phyloP scores from a whole-genome alignment of 2,113 vertebrate genomes.

The Dipodomys spectabilis region DNA sequence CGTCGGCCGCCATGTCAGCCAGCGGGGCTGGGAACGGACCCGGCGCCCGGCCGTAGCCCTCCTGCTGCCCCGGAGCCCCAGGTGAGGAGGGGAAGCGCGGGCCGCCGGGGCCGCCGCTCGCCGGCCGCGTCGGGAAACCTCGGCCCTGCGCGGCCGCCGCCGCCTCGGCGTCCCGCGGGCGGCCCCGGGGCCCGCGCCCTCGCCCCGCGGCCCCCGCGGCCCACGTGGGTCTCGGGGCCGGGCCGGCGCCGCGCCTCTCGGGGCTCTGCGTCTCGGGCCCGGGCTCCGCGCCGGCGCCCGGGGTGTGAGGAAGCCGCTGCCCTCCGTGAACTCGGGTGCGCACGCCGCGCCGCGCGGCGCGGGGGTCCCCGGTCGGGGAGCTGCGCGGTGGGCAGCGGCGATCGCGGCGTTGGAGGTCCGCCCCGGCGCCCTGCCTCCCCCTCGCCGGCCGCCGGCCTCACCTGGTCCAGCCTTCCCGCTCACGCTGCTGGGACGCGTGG shows the following conservation, averaged over 20 bases:
- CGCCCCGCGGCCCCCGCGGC: neutral
- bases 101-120: neutral
- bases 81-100: slow-evolving; percentile 67
- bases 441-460: no score
- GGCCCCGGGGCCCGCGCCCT: neutral
- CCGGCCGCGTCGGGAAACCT: neutral
- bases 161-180: no score
- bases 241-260: slow-evolving; percentile 14
- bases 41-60: slow-evolving; percentile 57
- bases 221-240: neutral
- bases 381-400: no score
- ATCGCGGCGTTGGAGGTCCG: no score
- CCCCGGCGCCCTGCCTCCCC: no score
- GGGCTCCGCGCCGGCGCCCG: neutral
- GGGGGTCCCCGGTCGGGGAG: no score
- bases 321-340: no score
- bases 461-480: no score
- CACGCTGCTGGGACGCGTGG: neutral
- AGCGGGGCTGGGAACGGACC: slow-evolving; percentile 15
- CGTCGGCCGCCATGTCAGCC: slow-evolving; percentile 76
- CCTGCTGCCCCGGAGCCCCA: slow-evolving; percentile 16
- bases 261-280: neutral
- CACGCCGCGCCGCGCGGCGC: no score
- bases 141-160: neutral
- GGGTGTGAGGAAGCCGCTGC: no score